Conservation (phyloP, 2,113 vertebrate genomes). For the Sinocyclocheilus maitianheensis region DNA sequence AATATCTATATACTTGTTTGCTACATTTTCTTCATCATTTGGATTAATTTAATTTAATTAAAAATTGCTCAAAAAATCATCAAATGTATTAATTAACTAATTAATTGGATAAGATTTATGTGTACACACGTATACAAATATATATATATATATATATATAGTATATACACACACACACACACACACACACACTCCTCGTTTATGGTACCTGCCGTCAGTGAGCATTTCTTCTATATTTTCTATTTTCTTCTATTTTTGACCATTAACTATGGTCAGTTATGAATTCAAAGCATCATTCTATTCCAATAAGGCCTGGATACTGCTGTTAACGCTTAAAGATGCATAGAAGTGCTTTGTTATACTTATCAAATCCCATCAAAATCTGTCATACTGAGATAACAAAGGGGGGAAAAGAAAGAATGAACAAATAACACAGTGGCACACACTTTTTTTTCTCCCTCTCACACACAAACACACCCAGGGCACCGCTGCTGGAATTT, state of each 20-base stretch:
- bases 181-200: no score
- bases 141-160: no score
- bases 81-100: no score
- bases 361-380: conserved; percentile 11
- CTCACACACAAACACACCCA: conserved; percentile 28
- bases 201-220: no score
- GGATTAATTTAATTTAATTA: no score
- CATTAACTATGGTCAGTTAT: neutral
- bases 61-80: no score
- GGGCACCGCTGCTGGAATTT: conserved; percentile 66
- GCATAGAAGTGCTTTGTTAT: conserved; percentile 31
- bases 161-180: no score
- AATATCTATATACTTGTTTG: no score
- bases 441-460: conserved; percentile 10
- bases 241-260: neutral
- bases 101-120: no score
- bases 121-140: no score
- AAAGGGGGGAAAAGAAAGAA: conserved; percentile 7
- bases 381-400: conserved; percentile 13
- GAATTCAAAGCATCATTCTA: neutral
- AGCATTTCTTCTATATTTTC: neutral
- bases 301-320: neutral
- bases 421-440: conserved; percentile 35
- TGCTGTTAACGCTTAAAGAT: neutral
- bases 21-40: no score